Conservation (phyloP, 2,888 invertebrate species). For the Hemaris fuciformis region DNA sequence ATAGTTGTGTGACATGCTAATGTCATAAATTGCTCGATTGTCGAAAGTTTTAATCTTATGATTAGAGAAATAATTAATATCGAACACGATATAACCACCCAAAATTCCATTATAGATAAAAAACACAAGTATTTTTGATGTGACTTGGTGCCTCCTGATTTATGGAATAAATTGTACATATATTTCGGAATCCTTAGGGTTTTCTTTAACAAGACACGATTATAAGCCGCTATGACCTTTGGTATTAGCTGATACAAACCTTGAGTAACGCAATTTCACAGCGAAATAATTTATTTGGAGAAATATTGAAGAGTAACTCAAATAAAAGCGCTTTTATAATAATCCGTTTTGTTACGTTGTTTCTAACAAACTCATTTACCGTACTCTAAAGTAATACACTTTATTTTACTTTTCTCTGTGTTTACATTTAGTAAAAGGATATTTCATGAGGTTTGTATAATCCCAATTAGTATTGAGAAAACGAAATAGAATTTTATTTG, state of each 20-base stretch:
- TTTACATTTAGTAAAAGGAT: no score
- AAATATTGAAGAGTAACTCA: background rate
- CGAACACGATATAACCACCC: no score
- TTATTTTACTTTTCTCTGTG: background rate
- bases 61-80: no score
- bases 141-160: background rate
- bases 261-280: background rate
- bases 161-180: background rate
- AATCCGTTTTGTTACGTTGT: slow-evolving; percentile 10
- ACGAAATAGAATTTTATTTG: no score
- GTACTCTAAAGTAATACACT: no score
- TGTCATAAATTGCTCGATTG: no score
- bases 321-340: background rate
- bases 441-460: no score
- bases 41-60: no score
- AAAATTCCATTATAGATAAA: no score
- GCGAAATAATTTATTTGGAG: background rate
- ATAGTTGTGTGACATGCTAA: background rate
- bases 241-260: background rate
- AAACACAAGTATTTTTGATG: no score
- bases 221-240: background rate
- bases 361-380: background rate
- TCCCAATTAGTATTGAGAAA: no score
- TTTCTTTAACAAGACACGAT: background rate
- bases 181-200: background rate